A percentile compares a stretch with the other conserved stretches of the same genome.
Conservation (phyloP, 2,113 vertebrate species). For the Cyprinodon tularosa region DNA sequence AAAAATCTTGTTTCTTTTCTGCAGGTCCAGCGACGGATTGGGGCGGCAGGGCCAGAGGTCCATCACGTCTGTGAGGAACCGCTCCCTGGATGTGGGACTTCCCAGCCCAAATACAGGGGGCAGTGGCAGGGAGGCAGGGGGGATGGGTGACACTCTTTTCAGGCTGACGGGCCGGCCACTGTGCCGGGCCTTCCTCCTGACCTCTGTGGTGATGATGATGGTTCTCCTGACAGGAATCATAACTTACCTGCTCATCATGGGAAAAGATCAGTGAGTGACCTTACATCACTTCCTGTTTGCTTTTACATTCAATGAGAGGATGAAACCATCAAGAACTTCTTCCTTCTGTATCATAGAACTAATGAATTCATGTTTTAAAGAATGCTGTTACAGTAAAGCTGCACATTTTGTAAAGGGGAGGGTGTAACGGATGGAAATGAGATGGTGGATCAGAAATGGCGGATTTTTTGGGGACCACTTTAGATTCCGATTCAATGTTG, state of each 20-base stretch:
- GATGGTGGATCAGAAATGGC: neutral
- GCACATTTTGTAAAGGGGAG: too few relatives aligned
- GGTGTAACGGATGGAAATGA: too few relatives aligned
- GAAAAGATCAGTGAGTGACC: neutral
- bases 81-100: slow-evolving; percentile 72
- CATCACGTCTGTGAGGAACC: slow-evolving; percentile 32
- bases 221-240: slow-evolving; percentile 61
- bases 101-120: slow-evolving; percentile 24
- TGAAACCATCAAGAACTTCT: neutral
- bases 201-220: slow-evolving; percentile 57
- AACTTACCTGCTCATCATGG: slow-evolving; percentile 44
- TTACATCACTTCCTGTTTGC: slow-evolving; percentile 6
- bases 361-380: too few relatives aligned
- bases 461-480: neutral
- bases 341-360: too few relatives aligned
- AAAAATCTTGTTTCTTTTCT: neutral
- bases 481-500: neutral
- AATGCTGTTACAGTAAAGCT: too few relatives aligned
- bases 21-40: slow-evolving; percentile 33
- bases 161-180: slow-evolving; percentile 44
- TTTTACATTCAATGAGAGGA: neutral
- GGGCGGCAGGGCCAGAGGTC: slow-evolving; percentile 9
- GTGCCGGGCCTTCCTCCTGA: slow-evolving; percentile 59
- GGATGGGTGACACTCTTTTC: slow-evolving; percentile 1
- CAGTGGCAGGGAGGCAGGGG: fast-evolving